Evolutionary conservation across 1,140 invertebrate species (phyloP).

Genomic region (Gonatopus flavifemur): DNA sequence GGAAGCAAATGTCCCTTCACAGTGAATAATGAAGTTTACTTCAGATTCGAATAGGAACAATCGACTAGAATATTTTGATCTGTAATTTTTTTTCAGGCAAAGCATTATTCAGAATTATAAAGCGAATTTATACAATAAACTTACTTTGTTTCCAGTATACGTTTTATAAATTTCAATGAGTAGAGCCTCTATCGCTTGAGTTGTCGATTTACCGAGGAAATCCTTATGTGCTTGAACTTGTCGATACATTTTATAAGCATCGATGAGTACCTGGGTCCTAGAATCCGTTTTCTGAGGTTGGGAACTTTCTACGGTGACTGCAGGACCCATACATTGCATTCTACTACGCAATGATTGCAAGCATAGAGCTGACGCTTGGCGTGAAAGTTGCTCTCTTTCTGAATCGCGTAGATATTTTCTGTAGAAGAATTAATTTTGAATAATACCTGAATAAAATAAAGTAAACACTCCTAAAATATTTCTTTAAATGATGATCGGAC

Average conservation of each 20-base stretch:
- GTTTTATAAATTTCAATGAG: slow-evolving; percentile 65
- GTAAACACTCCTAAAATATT: too few species aligned
- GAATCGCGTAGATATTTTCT: slow-evolving; percentile 79
- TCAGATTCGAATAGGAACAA: too few species aligned
- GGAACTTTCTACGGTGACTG: slow-evolving; percentile 21
- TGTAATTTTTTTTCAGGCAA: too few species aligned
- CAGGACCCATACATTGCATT: slow-evolving; percentile 43
- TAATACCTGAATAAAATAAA: too few species aligned
- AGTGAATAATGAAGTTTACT: too few species aligned
- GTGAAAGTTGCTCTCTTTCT: slow-evolving; percentile 74
- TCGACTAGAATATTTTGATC: too few species aligned
- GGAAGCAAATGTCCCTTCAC: too few species aligned
- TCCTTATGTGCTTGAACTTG: slow-evolving; percentile 65
- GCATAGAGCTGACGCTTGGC: slow-evolving; percentile 73
- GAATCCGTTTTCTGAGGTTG: slow-evolving; percentile 34
- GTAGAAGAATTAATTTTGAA: too few species aligned
- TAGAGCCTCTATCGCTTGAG: slow-evolving; percentile 58
- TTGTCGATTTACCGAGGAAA: slow-evolving; percentile 58
- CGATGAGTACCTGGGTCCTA: slow-evolving; percentile 58
- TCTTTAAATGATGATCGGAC: too few species aligned
- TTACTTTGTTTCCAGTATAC: slow-evolving; percentile 53
- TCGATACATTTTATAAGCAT: slow-evolving; percentile 66
- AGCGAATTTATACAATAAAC: slow-evolving; percentile 7
- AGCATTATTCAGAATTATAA: too few species aligned
- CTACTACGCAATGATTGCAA: slow-evolving; percentile 63